Evolutionary conservation across 2,797 vertebrate species (phyloP).

Genomic region (Mormyrops boulengeri): DNA sequence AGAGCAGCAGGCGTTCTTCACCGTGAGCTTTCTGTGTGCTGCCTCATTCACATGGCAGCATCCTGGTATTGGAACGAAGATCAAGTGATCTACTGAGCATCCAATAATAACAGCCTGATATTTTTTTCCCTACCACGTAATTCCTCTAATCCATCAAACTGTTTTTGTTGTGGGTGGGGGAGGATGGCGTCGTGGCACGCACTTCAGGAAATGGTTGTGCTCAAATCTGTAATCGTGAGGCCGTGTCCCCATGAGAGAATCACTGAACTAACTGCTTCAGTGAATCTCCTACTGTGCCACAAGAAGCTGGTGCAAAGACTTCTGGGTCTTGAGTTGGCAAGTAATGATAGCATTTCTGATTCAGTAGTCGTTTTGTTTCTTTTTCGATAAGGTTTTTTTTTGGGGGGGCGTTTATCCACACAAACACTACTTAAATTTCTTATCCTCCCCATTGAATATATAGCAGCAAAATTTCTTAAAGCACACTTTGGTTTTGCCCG

Average conservation of each 20-base stretch:
- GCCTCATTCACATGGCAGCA: background rate
- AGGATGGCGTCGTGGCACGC: background rate
- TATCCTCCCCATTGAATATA: background rate
- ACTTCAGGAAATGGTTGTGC: background rate
- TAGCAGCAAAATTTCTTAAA: background rate
- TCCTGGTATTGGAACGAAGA: background rate
- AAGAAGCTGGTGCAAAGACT: background rate
- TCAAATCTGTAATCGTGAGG: background rate
- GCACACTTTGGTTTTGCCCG: background rate
- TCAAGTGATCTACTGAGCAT: background rate
- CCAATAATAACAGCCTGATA: background rate
- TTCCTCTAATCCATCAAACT: background rate
- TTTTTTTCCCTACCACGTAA: background rate
- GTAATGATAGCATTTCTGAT: constrained; percentile 4
- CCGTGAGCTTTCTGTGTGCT: background rate
- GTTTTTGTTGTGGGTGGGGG: background rate
- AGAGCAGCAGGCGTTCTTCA: background rate
- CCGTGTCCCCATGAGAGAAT: background rate
- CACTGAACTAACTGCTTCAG: background rate
- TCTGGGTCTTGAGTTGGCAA: background rate
- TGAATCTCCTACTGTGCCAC: background rate
- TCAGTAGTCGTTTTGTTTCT: background rate
- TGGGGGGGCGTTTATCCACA: background rate
- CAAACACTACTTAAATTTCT: background rate
- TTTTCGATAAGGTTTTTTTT: background rate